Base-by-base conservation (phyloP, 2,888 invertebrate genomes). In the Zygothrica quintamaculata region DNA sequence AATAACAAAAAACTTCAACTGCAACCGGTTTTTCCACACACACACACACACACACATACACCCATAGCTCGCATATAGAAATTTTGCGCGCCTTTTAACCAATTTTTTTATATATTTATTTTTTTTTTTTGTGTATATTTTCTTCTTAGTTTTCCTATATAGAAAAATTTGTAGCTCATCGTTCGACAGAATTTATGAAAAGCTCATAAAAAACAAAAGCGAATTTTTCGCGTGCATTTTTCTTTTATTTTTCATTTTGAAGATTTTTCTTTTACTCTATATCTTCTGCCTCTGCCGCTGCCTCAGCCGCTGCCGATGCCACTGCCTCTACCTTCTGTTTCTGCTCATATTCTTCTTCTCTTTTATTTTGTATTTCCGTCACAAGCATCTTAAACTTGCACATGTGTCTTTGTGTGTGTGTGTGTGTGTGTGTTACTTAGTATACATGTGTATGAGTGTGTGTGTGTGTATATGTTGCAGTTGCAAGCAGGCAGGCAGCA, bases 51-150 rank as follows among this genome's bases (percentile, higher is more conserved):
- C 15, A 40, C 39, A 43, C 46, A 53, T 8, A 29, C 33, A 43
- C 1, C 18, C 11, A 8, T 15, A 37, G 43, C 26, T 2, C 29
- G 46, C 31, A 36, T 46, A 42, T 57, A 81, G 57, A 46, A 70
- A 66, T 81, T 80, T 82, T 78, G 87, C 87, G 84, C 77, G 82
- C 84, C 71, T 87, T 82, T 87, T 79, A 62, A 71, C 79, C 69
- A 85, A 82, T 87, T 87, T 78, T 79, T 75, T 78, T 66, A 48
- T n/a, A n/a, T n/a, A n/a, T n/a, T n/a, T n/a, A n/a, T n/a, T n/a
- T n/a, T n/a, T n/a, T n/a, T n/a, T n/a, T 43, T 44, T 80, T 74
- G n/a, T n/a, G n/a, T n/a, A n/a, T n/a, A n/a, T 33, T 18, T 33
- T 43, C 2, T n/a, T n/a, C n/a, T n/a, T 34, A 22, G 6, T n/a